Base-by-base conservation (phyloP, 2,888 invertebrate genomes). In the Hemaris fuciformis region DNA sequence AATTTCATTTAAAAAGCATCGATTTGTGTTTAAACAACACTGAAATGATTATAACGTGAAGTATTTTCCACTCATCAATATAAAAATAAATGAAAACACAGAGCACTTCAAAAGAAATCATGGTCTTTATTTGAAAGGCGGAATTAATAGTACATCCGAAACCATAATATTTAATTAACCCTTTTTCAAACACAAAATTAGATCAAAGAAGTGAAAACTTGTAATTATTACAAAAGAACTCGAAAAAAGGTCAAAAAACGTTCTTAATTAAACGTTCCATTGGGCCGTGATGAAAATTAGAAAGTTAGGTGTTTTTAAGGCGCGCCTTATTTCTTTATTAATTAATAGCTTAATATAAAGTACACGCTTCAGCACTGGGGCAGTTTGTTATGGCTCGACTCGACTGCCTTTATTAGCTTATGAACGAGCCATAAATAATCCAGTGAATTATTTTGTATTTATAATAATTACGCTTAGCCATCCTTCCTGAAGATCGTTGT, bases 211-310 rank as follows among this genome's bases (percentile, higher is more conserved):
- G 66, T 72, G 63, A 64, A 74, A 78, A 77, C 74, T 77, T 76
- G 74, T 80, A 80, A 81, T 80, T 80, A 77, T 80, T 72, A 72
- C 64, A 70, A 69, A 67, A 70, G 66, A 66, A 70, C 41, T 59
- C 61, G 70, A 66, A 71, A 77, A 75, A 73, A 77, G 64, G 59
- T 43, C 34, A 57, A 66, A 73, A 75, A 73, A 74, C 67, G 66
- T 77, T 73, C 71, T 77, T 81, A 80, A 81, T 80, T 81, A 81
- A 80, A 74, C 67, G 74, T 78, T 77, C 71, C 70, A 80, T 74
- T 71, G 75, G 71, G 60, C 68, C 72, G 72, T 72, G 74, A 66
- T 69, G 75, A 61, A 79, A 81, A 79, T 79, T 75, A 77, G 70
- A 77, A 80, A 80, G 78, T 77, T 75, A 69, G 72, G 69, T 69